Evolutionary conservation across 2,888 invertebrate species (phyloP), one percentile per base, ranked within the genome.

Genomic region (Andrena hattorfiana): DNA sequence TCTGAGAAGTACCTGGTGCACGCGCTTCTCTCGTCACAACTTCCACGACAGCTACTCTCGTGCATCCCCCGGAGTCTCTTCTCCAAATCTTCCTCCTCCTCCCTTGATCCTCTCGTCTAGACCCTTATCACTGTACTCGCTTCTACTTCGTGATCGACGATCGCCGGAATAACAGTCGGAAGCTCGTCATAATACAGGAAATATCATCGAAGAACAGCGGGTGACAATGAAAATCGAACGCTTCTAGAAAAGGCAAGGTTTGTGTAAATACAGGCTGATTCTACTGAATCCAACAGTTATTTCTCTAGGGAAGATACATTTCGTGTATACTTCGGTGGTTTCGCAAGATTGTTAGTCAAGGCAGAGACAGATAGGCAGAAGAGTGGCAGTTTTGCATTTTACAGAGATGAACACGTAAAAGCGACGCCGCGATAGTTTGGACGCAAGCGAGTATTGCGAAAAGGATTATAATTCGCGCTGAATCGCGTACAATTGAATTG

Each of bases 1-100:
- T 86, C 80, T 84, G 63, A 67, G 82, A 86, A 86, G 84, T 82
- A 80, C 81, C 68, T 26, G 78, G 66, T 84, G 71, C 77, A 81
- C 82, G 83, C 64, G 83, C 64, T 73, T 69, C 83, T 70, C 83
- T 77, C 73, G 75, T 72, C 82, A 51, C 82, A 77, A 83, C 77
- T 73, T 56, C 62, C 82, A 70, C 83, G 83, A 81, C 73, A 83
- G 76, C 83, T 77, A 77, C 82, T 77, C 68, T 51, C 73, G 56
- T 8, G 23, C 42, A 42, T 42, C 42, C 48, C 82, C 68, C 51
- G 42, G 67, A 64, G 74, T 71, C 54, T 62, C 67, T 63, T 63
- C 75, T 54, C 20, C 59, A 20, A 26, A 42, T 42, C 20, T 23
- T n/a, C 20, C 42, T 16, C 20, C 16, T 7, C 35, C 32, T 32